Conservation (phyloP, 2,888 invertebrate species). For the Callyntrura sp. region DNA sequence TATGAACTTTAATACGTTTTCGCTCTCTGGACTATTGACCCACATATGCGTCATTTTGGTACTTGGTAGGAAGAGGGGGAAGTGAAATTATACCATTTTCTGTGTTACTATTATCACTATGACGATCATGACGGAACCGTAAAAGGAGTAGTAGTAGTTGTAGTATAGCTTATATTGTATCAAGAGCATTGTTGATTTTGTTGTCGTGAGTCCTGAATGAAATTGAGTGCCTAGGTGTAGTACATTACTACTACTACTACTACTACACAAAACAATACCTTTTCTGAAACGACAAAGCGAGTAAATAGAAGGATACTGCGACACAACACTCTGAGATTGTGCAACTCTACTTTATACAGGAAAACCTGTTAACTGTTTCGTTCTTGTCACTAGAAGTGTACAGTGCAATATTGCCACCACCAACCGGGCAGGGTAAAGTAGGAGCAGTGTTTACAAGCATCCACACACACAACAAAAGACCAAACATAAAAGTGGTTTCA, state of each 20-base stretch:
- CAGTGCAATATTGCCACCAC: not conserved
- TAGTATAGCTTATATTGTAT: not conserved
- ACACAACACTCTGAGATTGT: not conserved
- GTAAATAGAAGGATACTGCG: not conserved
- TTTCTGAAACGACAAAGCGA: not conserved
- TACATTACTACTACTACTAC: not conserved
- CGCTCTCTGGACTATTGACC: constrained; percentile 78
- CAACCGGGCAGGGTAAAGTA: not conserved
- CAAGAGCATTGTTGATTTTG: constrained; percentile 21
- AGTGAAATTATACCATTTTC: constrained; percentile 34
- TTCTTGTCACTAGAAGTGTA: not conserved
- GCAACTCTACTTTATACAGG: not conserved
- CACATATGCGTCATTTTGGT: constrained; percentile 54
- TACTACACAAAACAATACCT: constrained; percentile 25
- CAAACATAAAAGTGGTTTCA: constrained; percentile 58
- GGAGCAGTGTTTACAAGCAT: not conserved
- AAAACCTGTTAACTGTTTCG: not conserved
- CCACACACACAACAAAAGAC: constrained; percentile 36
- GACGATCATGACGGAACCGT: constrained; percentile 1
- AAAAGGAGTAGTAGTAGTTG: constrained; percentile 20
- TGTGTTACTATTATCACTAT: not conserved
- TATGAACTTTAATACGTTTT: constrained; percentile 25
- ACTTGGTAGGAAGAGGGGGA: not conserved
- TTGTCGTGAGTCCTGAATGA: constrained; percentile 49
- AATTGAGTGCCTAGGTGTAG: constrained; percentile 50